A percentile compares a stretch with the other conserved stretches of the same genome.
Evolutionary conservation across 2,888 invertebrate species (phyloP).

Genomic region (Drosophila melanosoma): DNA sequence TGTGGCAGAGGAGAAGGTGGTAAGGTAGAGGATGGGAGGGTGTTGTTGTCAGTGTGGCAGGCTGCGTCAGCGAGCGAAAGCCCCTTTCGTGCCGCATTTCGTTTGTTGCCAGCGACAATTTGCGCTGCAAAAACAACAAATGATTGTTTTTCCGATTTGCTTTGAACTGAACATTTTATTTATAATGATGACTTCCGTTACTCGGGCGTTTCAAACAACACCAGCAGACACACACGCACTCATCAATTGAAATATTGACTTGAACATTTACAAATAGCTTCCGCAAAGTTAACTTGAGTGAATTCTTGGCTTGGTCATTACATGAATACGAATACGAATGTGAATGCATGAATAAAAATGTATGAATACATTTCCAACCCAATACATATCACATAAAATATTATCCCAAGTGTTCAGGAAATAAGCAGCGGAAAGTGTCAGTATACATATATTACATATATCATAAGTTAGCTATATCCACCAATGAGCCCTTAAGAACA

Average conservation of each 20-base stretch:
- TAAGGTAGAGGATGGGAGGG: background rate
- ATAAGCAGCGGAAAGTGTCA: background rate
- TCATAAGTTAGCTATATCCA: background rate
- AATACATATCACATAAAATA: background rate
- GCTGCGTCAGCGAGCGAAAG: background rate
- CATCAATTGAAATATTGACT: constrained; percentile 61
- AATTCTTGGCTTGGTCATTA: constrained; percentile 21
- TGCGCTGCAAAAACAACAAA: constrained; percentile 46
- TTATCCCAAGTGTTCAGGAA: background rate
- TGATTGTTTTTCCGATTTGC: constrained; percentile 61
- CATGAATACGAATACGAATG: constrained; percentile 9
- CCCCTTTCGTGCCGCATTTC: background rate
- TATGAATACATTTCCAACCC: background rate
- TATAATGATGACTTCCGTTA: constrained; percentile 78
- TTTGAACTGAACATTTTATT: constrained; percentile 72
- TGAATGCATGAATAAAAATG: background rate
- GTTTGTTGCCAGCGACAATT: constrained; percentile 18
- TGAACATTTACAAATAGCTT: constrained; percentile 66
- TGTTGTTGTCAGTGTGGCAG: background rate
- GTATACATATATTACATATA: background rate
- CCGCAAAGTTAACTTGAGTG: constrained; percentile 65
- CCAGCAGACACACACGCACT: constrained; percentile 29
- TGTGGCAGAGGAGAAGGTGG: background rate
- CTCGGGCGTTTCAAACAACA: constrained; percentile 25
- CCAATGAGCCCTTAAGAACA: background rate